Evolutionary conservation across 2,797 vertebrate genomes (phyloP), one percentile per base, ranked within the genome.

Genomic region (Anguilla obscura): DNA sequence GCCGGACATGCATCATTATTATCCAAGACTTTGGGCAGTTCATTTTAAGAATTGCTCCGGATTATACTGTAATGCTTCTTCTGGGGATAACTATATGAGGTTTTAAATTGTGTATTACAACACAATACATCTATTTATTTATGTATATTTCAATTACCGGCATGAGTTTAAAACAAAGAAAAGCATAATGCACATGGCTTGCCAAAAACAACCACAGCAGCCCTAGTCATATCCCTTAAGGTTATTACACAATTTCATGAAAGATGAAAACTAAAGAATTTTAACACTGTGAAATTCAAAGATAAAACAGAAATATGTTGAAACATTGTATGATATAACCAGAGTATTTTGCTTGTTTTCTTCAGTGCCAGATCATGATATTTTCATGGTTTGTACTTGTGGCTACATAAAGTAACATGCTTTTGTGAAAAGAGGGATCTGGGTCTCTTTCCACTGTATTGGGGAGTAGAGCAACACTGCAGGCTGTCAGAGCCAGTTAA

Each of bases 201-300:
- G 74, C 36, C 33, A 79, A 16, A 33, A 79, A 24, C 30, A 36
- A 16, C 74, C 12, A 79, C 74, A 18, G 10, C 74, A 79, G 30
- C 92, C 91, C 92, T 85, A 85, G 52, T 86, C 89, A 33, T n/a
- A 83, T 45, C 33, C 74, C 74, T 79, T 18, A 79, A 79, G 36
- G 16, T 40, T 6, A 40, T 79, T 40, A 40, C 1, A 33, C 79
- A 84, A 69, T 12, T n/a, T 88, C 40, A 76, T 66, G 63, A n/a
- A 8, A 63, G 52, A 18, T 86, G 90, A 87, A 91, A n/a, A 84
- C 69, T n/a, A 79, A 27, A 16, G 48, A 80, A 66, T 54, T 40
- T 86, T 76, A 85, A 89, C 30, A 27, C 10, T 82, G 24, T 86
- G 33, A 89, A 90, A 71, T 88, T 52, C 40, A 24, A 69, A n/a